Evolutionary conservation across 2,797 vertebrate genomes (phyloP).

Genomic region (Alca torda): DNA sequence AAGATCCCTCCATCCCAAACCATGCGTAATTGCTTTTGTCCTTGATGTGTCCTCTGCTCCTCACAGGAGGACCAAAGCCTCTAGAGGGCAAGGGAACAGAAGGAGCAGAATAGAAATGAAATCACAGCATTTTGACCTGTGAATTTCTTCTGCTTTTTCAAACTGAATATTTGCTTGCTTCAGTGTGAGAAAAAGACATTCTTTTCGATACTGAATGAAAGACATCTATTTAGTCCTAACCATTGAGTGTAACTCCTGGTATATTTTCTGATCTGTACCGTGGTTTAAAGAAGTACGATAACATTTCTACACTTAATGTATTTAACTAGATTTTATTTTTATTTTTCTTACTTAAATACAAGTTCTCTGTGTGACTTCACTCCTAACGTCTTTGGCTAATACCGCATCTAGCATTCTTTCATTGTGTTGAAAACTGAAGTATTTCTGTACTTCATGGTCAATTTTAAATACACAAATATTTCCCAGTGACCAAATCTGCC

Average conservation of each 20-base stretch:
- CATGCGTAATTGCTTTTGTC: not conserved
- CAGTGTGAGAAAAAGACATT: not conserved
- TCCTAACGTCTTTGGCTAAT: not conserved
- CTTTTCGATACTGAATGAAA: not conserved
- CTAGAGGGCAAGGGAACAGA: not conserved
- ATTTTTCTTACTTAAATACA: not conserved
- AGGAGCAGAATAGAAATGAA: not conserved
- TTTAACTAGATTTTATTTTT: not conserved
- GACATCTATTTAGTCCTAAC: not conserved
- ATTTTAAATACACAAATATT: not conserved
- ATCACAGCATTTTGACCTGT: not conserved
- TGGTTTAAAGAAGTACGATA: not conserved
- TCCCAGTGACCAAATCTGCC: not conserved
- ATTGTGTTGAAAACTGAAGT: not conserved
- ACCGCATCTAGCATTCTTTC: not conserved
- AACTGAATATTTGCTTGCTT: not conserved
- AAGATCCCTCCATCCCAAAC: not conserved
- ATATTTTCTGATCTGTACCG: not conserved
- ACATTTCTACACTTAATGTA: not conserved
- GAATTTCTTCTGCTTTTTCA: not conserved
- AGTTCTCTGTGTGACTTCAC: accelerated
- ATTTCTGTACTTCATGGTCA: not conserved
- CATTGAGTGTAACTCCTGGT: not conserved
- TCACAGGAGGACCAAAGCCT: not conserved
- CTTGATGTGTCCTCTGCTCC: not conserved